Conservation (phyloP, 2,797 vertebrate species). For the Lepidocolaptes lacrymiger region DNA sequence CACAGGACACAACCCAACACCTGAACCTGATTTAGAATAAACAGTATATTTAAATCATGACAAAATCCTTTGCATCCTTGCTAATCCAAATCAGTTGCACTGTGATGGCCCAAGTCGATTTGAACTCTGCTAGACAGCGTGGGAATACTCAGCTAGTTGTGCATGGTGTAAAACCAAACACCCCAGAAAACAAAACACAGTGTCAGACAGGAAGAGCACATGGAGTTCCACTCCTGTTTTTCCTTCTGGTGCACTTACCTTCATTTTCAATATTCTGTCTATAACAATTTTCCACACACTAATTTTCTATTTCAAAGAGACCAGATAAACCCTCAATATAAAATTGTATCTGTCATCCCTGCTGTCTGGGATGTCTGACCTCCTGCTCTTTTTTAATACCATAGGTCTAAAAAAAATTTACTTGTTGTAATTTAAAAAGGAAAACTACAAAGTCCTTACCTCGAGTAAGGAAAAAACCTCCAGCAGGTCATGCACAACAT, state of each 20-base stretch:
- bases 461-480: background rate
- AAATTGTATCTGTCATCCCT: background rate
- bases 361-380: background rate
- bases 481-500: background rate
- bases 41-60: background rate
- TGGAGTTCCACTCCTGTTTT: background rate
- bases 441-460: background rate
- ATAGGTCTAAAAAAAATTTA: background rate
- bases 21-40: background rate
- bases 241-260: background rate
- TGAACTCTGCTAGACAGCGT: fast-evolving
- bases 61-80: background rate
- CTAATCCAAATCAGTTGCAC: background rate
- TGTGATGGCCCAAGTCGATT: background rate
- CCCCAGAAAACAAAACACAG: background rate
- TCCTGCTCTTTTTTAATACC: background rate
- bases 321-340: background rate
- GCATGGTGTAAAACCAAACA: background rate
- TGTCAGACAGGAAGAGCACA: background rate
- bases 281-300: background rate
- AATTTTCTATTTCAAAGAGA: background rate
- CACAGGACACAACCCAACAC: background rate
- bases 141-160: background rate
- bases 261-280: background rate
- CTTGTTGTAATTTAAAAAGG: background rate